phyloP scores from a whole-genome alignment of 2,113 vertebrate genomes.

The Tetraodon nigroviridis region DNA sequence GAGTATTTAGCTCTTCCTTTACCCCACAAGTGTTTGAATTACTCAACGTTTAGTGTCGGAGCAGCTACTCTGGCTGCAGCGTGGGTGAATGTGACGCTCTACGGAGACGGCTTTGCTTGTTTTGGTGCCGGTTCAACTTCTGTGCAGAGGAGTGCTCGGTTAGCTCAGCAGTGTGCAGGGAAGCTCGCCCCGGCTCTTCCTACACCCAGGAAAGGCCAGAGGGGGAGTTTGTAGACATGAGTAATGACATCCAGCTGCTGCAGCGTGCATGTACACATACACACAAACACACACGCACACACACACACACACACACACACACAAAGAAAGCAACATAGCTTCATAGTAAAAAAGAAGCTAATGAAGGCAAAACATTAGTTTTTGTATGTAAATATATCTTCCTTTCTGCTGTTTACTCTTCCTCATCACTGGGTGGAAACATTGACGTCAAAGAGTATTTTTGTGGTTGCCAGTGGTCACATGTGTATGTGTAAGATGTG shows the following conservation, averaged over 20 bases:
- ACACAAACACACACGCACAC: constrained; percentile 11
- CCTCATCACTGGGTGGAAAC: too few relatives aligned
- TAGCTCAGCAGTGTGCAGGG: constrained; percentile 41
- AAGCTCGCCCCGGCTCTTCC: constrained; percentile 46
- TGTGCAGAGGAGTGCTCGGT: constrained; percentile 39
- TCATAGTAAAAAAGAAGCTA: too few relatives aligned
- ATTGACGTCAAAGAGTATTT: too few relatives aligned
- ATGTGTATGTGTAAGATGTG: too few relatives aligned
- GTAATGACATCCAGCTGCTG: constrained; percentile 66
- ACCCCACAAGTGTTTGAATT: not conserved
- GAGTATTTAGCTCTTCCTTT: too few relatives aligned
- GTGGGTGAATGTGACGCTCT: constrained; percentile 3
- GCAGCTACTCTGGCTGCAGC: too few relatives aligned
- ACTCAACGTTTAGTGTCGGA: not conserved
- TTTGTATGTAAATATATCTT: too few relatives aligned
- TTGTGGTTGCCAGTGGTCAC: too few relatives aligned
- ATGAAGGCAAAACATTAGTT: too few relatives aligned
- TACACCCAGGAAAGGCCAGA: constrained; percentile 53
- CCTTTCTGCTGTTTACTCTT: too few relatives aligned
- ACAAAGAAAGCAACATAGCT: not conserved
- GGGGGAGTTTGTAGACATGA: constrained; percentile 43
- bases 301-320: constrained; percentile 15
- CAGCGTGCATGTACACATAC: not conserved
- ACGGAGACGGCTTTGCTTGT: constrained; percentile 35
- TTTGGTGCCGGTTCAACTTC: constrained; percentile 25